Evolutionary conservation across 2,888 invertebrate genomes (phyloP).

Genomic region (Meta bourneti): DNA sequence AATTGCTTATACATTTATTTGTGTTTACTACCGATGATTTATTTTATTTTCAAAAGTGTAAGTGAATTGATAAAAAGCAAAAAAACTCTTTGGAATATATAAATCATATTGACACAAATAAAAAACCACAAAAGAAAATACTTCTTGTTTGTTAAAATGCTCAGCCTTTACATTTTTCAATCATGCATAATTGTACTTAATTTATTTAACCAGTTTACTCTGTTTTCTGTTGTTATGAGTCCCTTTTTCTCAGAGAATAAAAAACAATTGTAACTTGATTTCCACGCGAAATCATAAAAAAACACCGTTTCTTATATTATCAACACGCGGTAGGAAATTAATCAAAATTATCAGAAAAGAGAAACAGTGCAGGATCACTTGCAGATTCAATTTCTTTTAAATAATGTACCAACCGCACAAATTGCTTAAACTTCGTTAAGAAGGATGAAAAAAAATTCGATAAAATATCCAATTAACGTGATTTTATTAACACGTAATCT

Average conservation of each 20-base stretch:
- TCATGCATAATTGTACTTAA: slow-evolving; percentile 31
- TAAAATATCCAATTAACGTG: slow-evolving; percentile 75
- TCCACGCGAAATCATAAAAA: slow-evolving; percentile 8
- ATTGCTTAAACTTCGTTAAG: slow-evolving; percentile 71
- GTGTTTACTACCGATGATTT: too few species aligned
- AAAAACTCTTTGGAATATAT: too few species aligned
- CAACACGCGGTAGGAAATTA: slow-evolving; percentile 26
- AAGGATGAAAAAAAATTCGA: slow-evolving; percentile 36
- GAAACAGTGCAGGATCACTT: slow-evolving; percentile 36
- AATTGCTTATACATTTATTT: too few species aligned
- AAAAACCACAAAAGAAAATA: background rate
- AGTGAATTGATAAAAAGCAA: too few species aligned
- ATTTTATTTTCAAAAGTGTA: too few species aligned
- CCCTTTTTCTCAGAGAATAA: slow-evolving; percentile 10
- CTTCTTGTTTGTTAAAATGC: slow-evolving; percentile 1
- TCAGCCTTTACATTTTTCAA: background rate
- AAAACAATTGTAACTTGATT: slow-evolving; percentile 42
- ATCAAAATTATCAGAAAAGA: slow-evolving; percentile 57
- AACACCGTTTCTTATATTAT: slow-evolving; percentile 4
- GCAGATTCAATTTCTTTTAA: slow-evolving; percentile 70
- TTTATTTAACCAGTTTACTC: slow-evolving; percentile 34
- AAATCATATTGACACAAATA: too few species aligned
- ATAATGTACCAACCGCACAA: slow-evolving; percentile 67
- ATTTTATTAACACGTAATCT: slow-evolving; percentile 74
- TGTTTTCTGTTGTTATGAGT: slow-evolving; percentile 20